Conservation (phyloP, 2,113 vertebrate species). For the Cyprinus carpio region DNA sequence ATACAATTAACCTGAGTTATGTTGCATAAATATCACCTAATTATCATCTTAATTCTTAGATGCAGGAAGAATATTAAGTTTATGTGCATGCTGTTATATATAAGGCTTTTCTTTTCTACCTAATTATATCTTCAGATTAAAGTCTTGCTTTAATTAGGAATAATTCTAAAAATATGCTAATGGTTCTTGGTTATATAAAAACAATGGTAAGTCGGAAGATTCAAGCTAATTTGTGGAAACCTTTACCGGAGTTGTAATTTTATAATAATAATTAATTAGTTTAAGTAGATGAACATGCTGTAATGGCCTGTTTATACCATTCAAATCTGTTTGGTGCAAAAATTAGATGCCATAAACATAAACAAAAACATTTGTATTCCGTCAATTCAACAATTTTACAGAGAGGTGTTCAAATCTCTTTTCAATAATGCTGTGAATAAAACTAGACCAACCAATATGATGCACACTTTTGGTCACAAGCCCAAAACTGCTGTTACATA, state of each 20-base stretch:
- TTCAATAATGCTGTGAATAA: no score
- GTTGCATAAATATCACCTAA: slow-evolving; percentile 21
- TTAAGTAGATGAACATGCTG: not conserved
- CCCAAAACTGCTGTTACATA: no score
- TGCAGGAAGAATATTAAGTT: slow-evolving; percentile 1
- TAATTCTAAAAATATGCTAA: not conserved
- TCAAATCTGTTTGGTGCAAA: no score
- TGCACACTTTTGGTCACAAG: no score
- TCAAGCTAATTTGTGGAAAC: not conserved
- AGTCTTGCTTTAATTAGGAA: not conserved
- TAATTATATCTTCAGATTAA: not conserved
- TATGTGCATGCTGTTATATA: not conserved
- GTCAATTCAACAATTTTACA: no score
- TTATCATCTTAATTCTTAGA: slow-evolving; percentile 28
- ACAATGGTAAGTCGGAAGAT: not conserved
- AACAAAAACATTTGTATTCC: no score
- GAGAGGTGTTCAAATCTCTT: no score
- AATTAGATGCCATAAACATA: no score
- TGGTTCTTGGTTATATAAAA: not conserved
- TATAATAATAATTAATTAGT: not conserved
- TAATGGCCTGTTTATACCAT: no score
- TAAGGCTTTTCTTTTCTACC: not conserved
- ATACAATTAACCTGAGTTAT: slow-evolving; percentile 19
- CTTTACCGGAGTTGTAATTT: no score
- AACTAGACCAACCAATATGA: no score